These are phyloP conservation scores for Lepidothrix coronata DNA, from an alignment of 2,113 vertebrate species.

Conservation along the genomic window DNA sequence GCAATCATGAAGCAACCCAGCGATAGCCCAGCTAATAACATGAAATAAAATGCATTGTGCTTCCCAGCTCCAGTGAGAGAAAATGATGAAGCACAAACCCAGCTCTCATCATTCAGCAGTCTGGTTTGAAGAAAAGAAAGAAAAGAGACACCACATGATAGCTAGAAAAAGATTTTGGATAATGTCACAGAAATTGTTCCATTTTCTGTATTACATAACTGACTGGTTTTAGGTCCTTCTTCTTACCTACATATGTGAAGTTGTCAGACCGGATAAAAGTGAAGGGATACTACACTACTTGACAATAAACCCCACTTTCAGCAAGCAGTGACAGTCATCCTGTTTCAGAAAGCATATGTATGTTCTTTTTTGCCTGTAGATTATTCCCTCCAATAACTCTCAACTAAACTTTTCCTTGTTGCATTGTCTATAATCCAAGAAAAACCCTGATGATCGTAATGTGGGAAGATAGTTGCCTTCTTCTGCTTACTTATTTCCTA, in stretches of 20 bases:
- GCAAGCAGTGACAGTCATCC: constrained; percentile 38
- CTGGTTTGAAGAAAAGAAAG: constrained; percentile 29
- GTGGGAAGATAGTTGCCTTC: not conserved
- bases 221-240: constrained; percentile 55
- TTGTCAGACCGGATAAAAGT: constrained; percentile 62
- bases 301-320: constrained; percentile 57
- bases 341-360: not conserved
- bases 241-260: constrained; percentile 58
- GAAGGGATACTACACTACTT: constrained; percentile 30
- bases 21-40: constrained; percentile 62
- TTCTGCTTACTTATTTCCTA: not conserved
- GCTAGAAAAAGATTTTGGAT: constrained; percentile 60
- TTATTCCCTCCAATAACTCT: constrained; percentile 39
- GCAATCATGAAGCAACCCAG: constrained; percentile 38
- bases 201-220: constrained; percentile 66
- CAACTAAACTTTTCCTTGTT: constrained; percentile 21
- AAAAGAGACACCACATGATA: not conserved
- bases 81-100: constrained; percentile 54
- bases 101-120: constrained; percentile 54
- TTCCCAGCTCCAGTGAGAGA: constrained; percentile 48
- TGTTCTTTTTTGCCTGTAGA: constrained; percentile 22
- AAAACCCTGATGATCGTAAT: not conserved
- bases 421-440: constrained; percentile 16
- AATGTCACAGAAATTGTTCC: constrained; percentile 57
- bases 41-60: constrained; percentile 62